Conservation (phyloP, 2,113 vertebrate species). For the Prinia subflava region DNA sequence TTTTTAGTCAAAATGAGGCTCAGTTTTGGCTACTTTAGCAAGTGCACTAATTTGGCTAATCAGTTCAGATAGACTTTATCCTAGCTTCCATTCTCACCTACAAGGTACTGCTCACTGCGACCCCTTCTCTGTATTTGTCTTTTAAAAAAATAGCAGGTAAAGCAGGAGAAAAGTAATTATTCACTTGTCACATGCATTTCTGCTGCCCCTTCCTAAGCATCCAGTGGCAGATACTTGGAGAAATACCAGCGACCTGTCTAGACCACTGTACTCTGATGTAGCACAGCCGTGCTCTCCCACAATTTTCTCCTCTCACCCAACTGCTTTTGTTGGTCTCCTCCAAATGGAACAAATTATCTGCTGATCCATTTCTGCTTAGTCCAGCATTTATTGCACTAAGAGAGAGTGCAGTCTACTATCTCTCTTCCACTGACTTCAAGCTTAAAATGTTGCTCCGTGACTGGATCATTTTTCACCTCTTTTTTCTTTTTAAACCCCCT, state of each 20-base stretch:
- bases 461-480: not conserved
- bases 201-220: not conserved
- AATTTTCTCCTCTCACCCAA: not conserved
- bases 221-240: not conserved
- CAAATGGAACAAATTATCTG: slow-evolving; percentile 1
- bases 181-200: not conserved
- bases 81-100: not conserved
- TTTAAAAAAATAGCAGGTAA: not conserved
- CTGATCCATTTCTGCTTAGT: not conserved
- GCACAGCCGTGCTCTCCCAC: not conserved
- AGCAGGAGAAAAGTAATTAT: not conserved
- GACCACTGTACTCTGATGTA: not conserved
- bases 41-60: not conserved
- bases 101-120: not conserved
- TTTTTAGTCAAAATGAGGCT: slow-evolving; percentile 37
- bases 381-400: not conserved
- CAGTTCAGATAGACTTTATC: not conserved
- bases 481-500: not conserved
- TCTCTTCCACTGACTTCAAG: not conserved
- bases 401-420: not conserved
- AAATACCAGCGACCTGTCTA: not conserved
- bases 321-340: not conserved
- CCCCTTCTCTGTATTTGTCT: not conserved
- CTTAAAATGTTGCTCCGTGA: not conserved
- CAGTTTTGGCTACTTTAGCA: slow-evolving; percentile 11